Percentiles rank a stretch among this genome's conserved stretches.
phyloP scores from a whole-genome alignment of 2,797 vertebrate species.

The Pipistrellus nathusii region DNA sequence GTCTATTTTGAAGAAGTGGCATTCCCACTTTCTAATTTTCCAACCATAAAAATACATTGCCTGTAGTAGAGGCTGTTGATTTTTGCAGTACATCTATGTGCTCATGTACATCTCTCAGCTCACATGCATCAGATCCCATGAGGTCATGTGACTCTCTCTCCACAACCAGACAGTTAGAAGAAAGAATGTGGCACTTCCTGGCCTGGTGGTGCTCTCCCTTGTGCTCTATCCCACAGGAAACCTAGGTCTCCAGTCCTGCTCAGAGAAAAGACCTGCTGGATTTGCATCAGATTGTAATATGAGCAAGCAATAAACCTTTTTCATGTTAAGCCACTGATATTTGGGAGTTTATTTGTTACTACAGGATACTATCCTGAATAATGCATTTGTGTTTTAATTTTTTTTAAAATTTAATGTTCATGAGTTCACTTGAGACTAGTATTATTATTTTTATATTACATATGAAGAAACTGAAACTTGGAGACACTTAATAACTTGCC shows the following conservation, averaged over 20 bases:
- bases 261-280: not conserved
- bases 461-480: not conserved
- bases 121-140: not conserved
- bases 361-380: not conserved
- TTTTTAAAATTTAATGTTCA: not conserved
- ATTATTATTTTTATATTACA: slow-evolving; percentile 30
- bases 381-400: not conserved
- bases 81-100: not conserved
- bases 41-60: not conserved
- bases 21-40: not conserved
- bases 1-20: too few species aligned
- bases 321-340: not conserved
- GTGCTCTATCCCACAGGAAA: not conserved
- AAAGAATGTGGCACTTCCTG: not conserved
- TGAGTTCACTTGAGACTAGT: not conserved
- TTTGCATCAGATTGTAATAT: not conserved
- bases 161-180: not conserved
- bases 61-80: not conserved
- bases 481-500: not conserved
- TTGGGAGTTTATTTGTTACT: not conserved
- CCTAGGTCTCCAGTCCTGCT: not conserved
- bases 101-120: not conserved
- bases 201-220: not conserved
- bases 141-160: not conserved
- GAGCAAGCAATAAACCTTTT: not conserved